Conservation (phyloP, 2,888 invertebrate genomes). For the Gasteruption jaculator region DNA sequence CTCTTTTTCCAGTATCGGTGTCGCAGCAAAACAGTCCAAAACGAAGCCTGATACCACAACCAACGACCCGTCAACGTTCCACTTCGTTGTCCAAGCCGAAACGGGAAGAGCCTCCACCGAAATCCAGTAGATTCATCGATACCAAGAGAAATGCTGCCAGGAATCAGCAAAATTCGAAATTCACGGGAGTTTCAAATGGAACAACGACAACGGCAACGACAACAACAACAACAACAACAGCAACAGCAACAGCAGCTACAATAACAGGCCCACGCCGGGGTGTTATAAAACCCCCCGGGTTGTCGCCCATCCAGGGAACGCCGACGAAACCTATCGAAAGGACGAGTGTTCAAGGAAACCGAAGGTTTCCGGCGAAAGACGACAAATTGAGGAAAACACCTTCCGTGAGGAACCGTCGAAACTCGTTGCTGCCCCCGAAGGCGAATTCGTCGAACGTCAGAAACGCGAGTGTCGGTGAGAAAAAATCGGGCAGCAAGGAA, state of each 20-base stretch:
- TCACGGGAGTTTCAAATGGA: too few species aligned
- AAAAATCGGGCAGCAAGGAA: constrained; percentile 22
- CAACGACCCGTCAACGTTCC: constrained; percentile 37
- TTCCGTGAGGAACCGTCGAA: constrained; percentile 24
- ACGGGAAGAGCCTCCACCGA: constrained; percentile 34
- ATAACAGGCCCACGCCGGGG: constrained; percentile 19
- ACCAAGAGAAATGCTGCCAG: constrained; percentile 9
- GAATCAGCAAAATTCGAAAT: too few species aligned
- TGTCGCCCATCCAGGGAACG: constrained; percentile 44
- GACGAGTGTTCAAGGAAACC: neutral
- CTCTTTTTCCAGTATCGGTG: constrained; percentile 34
- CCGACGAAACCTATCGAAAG: constrained; percentile 32
- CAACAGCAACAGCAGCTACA: too few species aligned
- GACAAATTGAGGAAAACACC: constrained; percentile 18
- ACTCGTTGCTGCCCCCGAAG: constrained; percentile 23
- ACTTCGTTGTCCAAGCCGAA: constrained; percentile 37
- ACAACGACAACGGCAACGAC: neutral
- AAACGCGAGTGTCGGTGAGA: constrained; percentile 17
- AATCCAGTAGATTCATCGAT: constrained; percentile 33
- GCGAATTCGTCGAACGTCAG: constrained; percentile 17
- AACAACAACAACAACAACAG: too few species aligned
- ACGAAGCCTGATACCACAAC: constrained; percentile 45
- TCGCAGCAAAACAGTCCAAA: constrained; percentile 46
- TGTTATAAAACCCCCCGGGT: constrained; percentile 19
- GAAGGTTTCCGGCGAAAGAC: constrained; percentile 10